phyloP scores from a whole-genome alignment of 2,113 vertebrate species.

The Salminus brasiliensis region DNA sequence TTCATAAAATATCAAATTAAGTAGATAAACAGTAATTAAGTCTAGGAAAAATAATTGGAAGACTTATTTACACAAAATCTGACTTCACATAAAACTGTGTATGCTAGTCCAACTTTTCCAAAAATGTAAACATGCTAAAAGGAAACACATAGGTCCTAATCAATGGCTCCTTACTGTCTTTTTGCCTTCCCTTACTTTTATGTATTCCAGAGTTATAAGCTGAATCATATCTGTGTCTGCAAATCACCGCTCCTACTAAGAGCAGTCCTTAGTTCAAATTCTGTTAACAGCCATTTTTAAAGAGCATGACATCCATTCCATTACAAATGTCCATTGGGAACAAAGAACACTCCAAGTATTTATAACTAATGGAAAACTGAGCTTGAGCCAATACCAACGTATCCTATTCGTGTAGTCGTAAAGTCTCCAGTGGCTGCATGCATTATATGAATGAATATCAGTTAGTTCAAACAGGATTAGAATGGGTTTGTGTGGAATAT shows the following conservation, averaged over 20 bases:
- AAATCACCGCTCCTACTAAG: slow-evolving; percentile 23
- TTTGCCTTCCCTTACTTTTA: slow-evolving; percentile 16
- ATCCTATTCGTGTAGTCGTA: background rate
- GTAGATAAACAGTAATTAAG: too few species aligned
- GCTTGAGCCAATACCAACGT: slow-evolving; percentile 7
- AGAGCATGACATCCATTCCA: slow-evolving; percentile 43
- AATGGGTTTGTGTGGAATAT: background rate
- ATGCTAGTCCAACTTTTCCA: background rate
- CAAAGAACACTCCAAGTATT: slow-evolving; percentile 1
- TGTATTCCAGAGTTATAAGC: slow-evolving; percentile 2
- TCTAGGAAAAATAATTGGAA: too few species aligned
- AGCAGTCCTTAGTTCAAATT: slow-evolving; percentile 35
- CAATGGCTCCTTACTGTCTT: background rate
- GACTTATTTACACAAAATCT: too few species aligned
- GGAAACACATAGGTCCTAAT: slow-evolving; percentile 1
- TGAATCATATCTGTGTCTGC: background rate
- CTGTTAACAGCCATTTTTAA: slow-evolving; percentile 45
- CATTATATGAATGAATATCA: background rate
- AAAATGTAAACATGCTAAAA: background rate
- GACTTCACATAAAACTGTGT: too few species aligned
- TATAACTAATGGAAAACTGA: slow-evolving; percentile 44
- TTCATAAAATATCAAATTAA: too few species aligned
- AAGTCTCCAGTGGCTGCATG: background rate
- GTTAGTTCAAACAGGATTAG: background rate
- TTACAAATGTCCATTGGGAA: slow-evolving; percentile 34